phyloP scores from a whole-genome alignment of 2,888 invertebrate species.

The Chrysolina haemoptera region DNA sequence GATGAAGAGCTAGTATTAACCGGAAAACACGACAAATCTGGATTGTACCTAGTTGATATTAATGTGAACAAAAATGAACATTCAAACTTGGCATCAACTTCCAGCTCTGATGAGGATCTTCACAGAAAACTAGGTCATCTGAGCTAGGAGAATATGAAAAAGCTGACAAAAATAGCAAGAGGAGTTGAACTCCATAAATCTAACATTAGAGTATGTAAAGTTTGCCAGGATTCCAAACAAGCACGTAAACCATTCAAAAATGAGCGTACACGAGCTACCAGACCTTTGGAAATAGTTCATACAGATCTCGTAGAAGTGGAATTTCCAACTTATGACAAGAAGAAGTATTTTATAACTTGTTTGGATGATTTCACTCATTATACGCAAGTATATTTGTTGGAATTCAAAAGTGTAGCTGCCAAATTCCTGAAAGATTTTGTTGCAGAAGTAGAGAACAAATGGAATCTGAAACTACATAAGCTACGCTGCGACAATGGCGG shows the following conservation, averaged over 20 bases:
- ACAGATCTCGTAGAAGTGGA: slow-evolving; percentile 7
- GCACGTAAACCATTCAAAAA: slow-evolving; percentile 1
- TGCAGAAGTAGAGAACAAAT: neutral
- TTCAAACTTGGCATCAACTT: no score
- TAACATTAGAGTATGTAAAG: slow-evolving; percentile 3
- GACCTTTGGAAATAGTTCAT: slow-evolving; percentile 13
- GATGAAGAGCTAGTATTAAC: neutral
- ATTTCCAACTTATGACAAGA: no score
- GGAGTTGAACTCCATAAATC: slow-evolving; percentile 15
- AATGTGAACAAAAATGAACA: neutral
- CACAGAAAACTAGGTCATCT: slow-evolving; percentile 27
- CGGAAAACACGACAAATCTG: neutral
- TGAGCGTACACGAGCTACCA: slow-evolving; percentile 10
- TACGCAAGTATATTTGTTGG: slow-evolving; percentile 16
- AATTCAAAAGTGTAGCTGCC: slow-evolving; percentile 20
- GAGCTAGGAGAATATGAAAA: slow-evolving; percentile 13
- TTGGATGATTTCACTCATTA: slow-evolving; percentile 29
- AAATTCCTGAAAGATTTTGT: neutral
- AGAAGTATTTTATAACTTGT: slow-evolving; percentile 32
- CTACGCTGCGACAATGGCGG: neutral
- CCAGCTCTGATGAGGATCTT: no score
- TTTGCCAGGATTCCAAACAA: neutral
- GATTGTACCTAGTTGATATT: slow-evolving; percentile 6
- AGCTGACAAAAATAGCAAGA: neutral
- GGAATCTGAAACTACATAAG: neutral